Percentiles rank a stretch among this genome's conserved stretches.
Conservation (phyloP, 2,797 vertebrate genomes). For the Acrocephalus scirpaceus region DNA sequence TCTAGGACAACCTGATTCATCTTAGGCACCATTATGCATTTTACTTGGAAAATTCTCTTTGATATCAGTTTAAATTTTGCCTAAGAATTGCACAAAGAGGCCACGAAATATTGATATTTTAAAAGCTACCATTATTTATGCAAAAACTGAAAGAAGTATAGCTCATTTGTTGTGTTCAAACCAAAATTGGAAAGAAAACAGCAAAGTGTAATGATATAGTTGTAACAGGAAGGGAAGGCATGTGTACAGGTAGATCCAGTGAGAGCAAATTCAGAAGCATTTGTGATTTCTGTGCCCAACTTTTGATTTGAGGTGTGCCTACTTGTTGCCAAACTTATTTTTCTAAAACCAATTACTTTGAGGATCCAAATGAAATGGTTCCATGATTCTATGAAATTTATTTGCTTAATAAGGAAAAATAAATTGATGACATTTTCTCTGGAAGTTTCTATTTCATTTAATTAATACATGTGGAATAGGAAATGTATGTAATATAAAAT, state of each 20-base stretch:
- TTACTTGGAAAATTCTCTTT: neutral
- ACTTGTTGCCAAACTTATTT: neutral
- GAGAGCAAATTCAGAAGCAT: neutral
- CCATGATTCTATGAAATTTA: neutral
- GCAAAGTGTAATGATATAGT: neutral
- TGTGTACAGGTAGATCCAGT: neutral
- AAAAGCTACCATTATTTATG: neutral
- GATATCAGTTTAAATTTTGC: neutral
- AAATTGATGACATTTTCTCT: neutral
- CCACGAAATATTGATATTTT: neutral
- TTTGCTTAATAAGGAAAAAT: neutral
- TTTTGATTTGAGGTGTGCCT: neutral
- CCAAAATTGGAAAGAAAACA: neutral
- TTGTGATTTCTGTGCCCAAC: accelerated
- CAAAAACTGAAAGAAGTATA: neutral
- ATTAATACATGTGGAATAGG: too few relatives aligned
- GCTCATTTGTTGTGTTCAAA: neutral
- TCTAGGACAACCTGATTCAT: neutral
- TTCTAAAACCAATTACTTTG: neutral
- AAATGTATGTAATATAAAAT: too few relatives aligned
- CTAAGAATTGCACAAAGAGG: neutral
- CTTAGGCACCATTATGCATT: neutral
- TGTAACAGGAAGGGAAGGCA: neutral
- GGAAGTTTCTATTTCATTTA: too few relatives aligned
- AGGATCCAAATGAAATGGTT: neutral